Percentiles rank a stretch among this genome's conserved stretches.
Conservation (phyloP, 37 sponge, comb jelly and placozoan genomes). For the Cladorhizidae sp. region DNA sequence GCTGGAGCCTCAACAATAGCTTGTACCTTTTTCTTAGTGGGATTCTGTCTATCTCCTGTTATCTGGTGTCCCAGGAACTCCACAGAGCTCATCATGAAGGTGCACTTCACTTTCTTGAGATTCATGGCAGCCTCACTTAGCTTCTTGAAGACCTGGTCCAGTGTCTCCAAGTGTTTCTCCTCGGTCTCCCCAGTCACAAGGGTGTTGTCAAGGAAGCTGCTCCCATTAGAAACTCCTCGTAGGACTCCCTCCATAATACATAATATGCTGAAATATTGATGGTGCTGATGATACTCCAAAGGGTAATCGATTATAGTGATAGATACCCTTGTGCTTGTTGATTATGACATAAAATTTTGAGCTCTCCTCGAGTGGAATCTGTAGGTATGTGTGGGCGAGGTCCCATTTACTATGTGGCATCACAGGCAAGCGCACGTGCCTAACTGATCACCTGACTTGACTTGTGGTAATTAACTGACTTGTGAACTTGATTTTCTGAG, state of each 20-base stretch:
- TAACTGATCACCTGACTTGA: too few species aligned
- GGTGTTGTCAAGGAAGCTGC: neutral
- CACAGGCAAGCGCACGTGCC: too few species aligned
- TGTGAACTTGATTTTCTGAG: too few species aligned
- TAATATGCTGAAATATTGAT: neutral
- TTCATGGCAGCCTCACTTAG: neutral
- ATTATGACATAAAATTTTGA: neutral
- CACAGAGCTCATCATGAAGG: neutral
- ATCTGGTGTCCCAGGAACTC: neutral
- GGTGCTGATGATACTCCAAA: neutral
- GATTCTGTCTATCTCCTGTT: too few species aligned
- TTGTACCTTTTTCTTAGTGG: too few species aligned
- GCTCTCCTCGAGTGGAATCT: neutral
- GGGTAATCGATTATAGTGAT: neutral
- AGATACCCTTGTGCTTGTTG: neutral
- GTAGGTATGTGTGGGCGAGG: neutral
- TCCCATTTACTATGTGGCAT: neutral
- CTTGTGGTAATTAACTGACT: too few species aligned
- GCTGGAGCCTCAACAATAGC: too few species aligned
- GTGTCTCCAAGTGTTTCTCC: neutral
- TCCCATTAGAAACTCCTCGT: neutral
- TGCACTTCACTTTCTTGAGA: neutral
- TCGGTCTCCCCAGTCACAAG: neutral
- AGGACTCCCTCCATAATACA: neutral
- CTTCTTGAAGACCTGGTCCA: neutral